phyloP scores from a whole-genome alignment of 2,113 vertebrate genomes.

The Pseudorectes ferrugineus region DNA sequence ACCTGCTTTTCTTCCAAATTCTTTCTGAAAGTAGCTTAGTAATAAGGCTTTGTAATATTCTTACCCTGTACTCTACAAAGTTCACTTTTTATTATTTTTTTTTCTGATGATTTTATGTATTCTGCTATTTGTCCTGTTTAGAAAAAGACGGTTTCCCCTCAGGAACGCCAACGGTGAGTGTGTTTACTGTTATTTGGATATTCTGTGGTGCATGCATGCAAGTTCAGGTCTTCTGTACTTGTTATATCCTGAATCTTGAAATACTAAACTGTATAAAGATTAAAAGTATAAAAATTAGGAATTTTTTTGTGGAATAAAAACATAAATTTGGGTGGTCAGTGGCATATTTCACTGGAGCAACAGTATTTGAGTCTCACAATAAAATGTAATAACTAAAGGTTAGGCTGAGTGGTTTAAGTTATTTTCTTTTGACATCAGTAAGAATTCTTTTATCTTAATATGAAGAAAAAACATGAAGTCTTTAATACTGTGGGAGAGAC shows the following conservation, averaged over 20 bases:
- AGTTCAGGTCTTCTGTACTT: background rate
- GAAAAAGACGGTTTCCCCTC: constrained; percentile 93
- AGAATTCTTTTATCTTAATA: background rate
- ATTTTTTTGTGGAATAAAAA: background rate
- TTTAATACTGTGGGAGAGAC: background rate
- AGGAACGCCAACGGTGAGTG: constrained; percentile 87
- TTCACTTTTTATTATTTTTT: background rate
- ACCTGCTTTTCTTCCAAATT: background rate
- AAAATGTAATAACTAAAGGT: background rate
- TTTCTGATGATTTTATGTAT: background rate
- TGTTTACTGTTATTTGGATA: background rate
- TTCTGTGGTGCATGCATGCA: accelerated
- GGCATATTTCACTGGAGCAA: background rate
- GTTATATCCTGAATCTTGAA: background rate
- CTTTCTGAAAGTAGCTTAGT: background rate
- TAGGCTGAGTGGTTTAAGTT: background rate
- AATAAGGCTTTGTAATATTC: background rate
- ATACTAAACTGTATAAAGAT: background rate
- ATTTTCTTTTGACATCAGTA: background rate
- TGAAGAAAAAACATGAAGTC: accelerated
- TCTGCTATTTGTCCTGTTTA: constrained; percentile 62
- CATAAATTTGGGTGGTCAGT: background rate
- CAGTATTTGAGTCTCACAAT: background rate
- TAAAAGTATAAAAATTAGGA: background rate
- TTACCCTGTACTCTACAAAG: background rate